These are phyloP conservation scores for Pyrrhia umbra DNA, from an alignment of 2,888 invertebrate species.

Conservation along the genomic window DNA sequence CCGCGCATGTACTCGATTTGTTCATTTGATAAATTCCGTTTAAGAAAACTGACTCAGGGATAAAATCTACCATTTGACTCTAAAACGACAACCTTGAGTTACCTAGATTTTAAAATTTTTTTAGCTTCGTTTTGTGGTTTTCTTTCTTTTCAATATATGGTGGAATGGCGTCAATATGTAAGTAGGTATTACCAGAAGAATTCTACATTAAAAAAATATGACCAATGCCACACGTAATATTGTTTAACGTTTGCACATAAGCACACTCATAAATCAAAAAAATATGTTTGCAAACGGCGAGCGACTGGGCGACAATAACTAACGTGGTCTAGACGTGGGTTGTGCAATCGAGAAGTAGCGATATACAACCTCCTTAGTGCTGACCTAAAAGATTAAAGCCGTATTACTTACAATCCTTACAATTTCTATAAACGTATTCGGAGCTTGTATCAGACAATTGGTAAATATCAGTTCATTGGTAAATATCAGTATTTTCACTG, in stretches of 20 bases:
- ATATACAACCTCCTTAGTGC: constrained; percentile 40
- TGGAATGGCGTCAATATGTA: constrained; percentile 24
- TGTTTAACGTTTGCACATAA: constrained; percentile 12
- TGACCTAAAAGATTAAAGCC: constrained; percentile 38
- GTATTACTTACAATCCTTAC: constrained; percentile 16
- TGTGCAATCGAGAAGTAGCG: constrained; percentile 45
- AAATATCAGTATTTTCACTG: too few species aligned
- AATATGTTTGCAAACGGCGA: constrained; percentile 20
- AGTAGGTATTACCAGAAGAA: constrained; percentile 28
- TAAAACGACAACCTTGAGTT: constrained; percentile 52
- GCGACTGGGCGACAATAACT: constrained; percentile 48
- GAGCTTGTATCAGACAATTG: background rate
- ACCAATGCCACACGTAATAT: constrained; percentile 3
- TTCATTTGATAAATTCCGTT: constrained; percentile 53
- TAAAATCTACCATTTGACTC: constrained; percentile 54
- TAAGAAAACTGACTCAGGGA: constrained; percentile 50
- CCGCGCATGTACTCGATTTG: constrained; percentile 56
- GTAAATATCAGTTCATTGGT: too few species aligned
- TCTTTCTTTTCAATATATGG: too few species aligned
- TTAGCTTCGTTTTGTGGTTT: constrained; percentile 9
- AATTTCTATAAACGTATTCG: background rate
- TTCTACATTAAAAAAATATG: constrained; percentile 5
- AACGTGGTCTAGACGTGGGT: constrained; percentile 50
- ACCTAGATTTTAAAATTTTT: constrained; percentile 18
- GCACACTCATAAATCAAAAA: constrained; percentile 35